Evolutionary conservation across 2,797 vertebrate species (phyloP).

Genomic region (Smutsia temminckii): DNA sequence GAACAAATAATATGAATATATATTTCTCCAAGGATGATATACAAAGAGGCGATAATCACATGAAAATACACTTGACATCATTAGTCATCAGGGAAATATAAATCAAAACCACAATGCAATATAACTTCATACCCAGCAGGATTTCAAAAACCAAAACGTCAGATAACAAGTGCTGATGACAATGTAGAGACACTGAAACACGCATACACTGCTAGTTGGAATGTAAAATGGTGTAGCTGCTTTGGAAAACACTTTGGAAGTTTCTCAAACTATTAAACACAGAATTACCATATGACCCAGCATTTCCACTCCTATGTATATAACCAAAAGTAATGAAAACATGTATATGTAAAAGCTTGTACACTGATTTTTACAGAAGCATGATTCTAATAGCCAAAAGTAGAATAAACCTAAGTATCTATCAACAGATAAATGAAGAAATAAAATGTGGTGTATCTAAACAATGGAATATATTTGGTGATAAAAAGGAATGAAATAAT

Average conservation of each 20-base stretch:
- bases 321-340: background rate
- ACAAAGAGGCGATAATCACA: background rate
- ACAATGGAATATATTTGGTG: background rate
- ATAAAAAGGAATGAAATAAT: background rate
- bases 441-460: background rate
- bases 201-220: background rate
- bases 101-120: background rate
- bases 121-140: background rate
- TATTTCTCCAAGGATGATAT: background rate
- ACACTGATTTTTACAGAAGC: background rate
- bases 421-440: background rate
- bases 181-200: background rate
- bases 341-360: background rate
- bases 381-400: background rate
- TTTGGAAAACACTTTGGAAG: background rate
- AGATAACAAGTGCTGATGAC: background rate
- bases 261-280: background rate
- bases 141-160: background rate
- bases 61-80: background rate
- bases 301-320: background rate
- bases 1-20: background rate
- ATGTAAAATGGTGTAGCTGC: background rate
- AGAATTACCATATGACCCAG: background rate
- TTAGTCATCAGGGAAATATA: background rate
- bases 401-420: background rate